A percentile compares a stretch with the other conserved stretches of the same genome.
Evolutionary conservation across 1,140 invertebrate genomes (phyloP).

Genomic region (Melanaphis sacchari): DNA sequence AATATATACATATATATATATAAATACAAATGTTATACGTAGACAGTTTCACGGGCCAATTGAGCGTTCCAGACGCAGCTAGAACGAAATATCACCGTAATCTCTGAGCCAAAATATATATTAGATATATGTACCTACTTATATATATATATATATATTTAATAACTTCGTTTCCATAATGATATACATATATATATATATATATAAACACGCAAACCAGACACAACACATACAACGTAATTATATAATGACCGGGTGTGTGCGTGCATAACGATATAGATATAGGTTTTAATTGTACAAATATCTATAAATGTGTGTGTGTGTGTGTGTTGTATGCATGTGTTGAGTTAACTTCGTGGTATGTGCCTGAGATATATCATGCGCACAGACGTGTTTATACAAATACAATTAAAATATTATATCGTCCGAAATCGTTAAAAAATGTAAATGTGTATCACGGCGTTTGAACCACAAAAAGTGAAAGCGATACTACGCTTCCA

Average conservation of each 20-base stretch:
- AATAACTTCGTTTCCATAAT: neutral
- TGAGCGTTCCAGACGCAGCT: neutral
- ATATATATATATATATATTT: neutral
- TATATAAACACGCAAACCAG: neutral
- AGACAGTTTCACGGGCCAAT: neutral
- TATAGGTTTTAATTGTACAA: neutral
- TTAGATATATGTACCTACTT: neutral
- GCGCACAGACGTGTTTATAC: neutral
- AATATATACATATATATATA: neutral
- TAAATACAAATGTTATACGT: neutral
- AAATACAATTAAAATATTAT: neutral
- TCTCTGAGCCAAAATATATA: neutral
- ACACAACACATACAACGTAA: neutral
- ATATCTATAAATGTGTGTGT: neutral
- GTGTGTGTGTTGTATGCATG: neutral
- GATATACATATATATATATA: neutral
- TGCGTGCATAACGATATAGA: neutral
- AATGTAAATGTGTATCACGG: neutral
- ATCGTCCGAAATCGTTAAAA: neutral
- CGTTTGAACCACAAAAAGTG: constrained; percentile 36
- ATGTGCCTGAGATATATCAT: neutral
- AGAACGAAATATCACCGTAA: neutral
- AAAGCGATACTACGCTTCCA: constrained; percentile 10
- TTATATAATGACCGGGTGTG: neutral
- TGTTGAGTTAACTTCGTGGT: neutral